Base-by-base conservation (phyloP, 2,888 invertebrate genomes). In the Orthonevra nobilis region DNA sequence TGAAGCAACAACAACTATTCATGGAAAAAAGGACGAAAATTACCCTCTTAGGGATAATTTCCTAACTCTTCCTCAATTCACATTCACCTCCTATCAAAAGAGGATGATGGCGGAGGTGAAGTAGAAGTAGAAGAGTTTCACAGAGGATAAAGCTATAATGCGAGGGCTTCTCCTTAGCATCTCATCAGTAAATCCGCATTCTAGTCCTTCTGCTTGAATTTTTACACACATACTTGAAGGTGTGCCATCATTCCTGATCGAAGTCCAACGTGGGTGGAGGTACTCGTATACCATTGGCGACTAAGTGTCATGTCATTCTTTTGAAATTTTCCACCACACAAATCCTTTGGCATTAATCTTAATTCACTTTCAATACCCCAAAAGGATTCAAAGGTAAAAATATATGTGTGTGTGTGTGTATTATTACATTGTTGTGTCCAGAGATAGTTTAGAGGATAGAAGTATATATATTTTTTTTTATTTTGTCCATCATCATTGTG, bases 1-100 rank as follows among this genome's bases (percentile, higher is more conserved):
- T 9, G 26, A 50, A 32, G 12, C 7, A 3, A 28, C 26, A 56
- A 23, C 23, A 34, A 9, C 36, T 15, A 36, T 54, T 84, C 83
- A 85, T 82, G 84, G 82, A 83, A 81, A 81, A 84, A 84, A 84
- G 84, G 82, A 84, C 82, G 83, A 84, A 85, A 85, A 85, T 85
- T 85, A 86, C 85, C 84, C 85, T 85, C 85, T 72, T 64, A 81
- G 85, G 85, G 83, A 85, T 86, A 85, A 86, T 85, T 85, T 85
- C 9, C 36, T 44, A 44, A 34, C 50, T 58, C 58, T 64, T 15
- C 20, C 30, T 52, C 58, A 60, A 50, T 63, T 54, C 69, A 61
- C 34, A 61, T 40, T 58, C 52, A 77, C 64, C 34, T 70, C 52
- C 56, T 48, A 70, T 61, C 69, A 75, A 48, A 42, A 44, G 26